Evolutionary conservation across 2,888 invertebrate genomes (phyloP).

Genomic region (Euplagia quadripunctaria): DNA sequence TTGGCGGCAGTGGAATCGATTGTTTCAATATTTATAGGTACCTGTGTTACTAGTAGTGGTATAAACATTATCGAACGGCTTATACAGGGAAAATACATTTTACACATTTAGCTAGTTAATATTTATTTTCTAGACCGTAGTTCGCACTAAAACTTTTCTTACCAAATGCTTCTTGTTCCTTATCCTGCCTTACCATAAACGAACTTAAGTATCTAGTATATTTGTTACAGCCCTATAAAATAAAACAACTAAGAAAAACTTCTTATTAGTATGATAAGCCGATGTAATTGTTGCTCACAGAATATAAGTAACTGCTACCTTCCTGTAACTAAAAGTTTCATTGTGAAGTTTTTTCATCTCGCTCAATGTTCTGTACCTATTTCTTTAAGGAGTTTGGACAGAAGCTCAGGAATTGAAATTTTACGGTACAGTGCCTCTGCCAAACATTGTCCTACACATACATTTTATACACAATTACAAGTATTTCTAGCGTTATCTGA

Average conservation of each 20-base stretch:
- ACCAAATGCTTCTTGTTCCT: background rate
- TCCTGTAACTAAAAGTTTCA: slow-evolving; percentile 21
- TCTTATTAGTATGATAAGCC: slow-evolving; percentile 20
- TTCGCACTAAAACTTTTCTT: no score
- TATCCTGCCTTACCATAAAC: background rate
- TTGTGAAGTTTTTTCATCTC: slow-evolving; percentile 25
- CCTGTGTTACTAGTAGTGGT: background rate
- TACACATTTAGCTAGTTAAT: no score
- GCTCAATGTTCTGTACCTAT: slow-evolving; percentile 9
- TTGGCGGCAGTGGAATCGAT: background rate
- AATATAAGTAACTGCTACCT: slow-evolving; percentile 16
- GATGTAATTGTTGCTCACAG: slow-evolving; percentile 19
- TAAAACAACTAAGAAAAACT: slow-evolving; percentile 13
- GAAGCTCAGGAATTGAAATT: slow-evolving; percentile 35
- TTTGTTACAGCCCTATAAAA: slow-evolving; percentile 7
- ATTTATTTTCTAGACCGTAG: no score
- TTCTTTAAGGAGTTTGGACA: slow-evolving; percentile 15
- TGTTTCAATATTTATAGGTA: background rate
- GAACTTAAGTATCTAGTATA: background rate
- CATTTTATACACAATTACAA: slow-evolving; percentile 68
- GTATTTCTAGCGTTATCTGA: slow-evolving; percentile 71
- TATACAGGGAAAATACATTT: background rate
- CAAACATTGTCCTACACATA: slow-evolving; percentile 41
- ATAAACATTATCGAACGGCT: background rate
- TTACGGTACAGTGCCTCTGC: slow-evolving; percentile 23